Conservation (phyloP, 2,888 invertebrate genomes). For the Nycteola revayana region DNA sequence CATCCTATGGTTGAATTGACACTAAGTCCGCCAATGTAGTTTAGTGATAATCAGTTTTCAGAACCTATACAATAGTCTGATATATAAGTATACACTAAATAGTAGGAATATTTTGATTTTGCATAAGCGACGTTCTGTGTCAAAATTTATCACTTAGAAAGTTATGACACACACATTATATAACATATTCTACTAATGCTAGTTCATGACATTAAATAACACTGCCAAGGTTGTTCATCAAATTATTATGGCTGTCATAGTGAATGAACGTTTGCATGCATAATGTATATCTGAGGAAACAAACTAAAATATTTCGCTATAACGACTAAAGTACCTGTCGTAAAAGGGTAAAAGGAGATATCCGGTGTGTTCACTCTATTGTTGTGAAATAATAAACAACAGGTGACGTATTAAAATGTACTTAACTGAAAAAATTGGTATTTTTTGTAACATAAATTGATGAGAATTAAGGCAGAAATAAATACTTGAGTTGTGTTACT, state of each 20-base stretch:
- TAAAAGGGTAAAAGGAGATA: constrained; percentile 29
- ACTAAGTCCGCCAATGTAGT: too few species aligned
- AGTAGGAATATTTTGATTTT: too few species aligned
- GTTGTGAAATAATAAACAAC: constrained; percentile 30
- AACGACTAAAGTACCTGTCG: constrained; percentile 17
- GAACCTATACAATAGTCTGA: too few species aligned
- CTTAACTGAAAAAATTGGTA: constrained; percentile 23
- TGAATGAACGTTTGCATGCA: constrained; percentile 34
- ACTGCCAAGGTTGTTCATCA: constrained; percentile 29
- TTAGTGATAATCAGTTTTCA: too few species aligned
- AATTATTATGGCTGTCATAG: constrained; percentile 40
- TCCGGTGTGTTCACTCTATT: constrained; percentile 24
- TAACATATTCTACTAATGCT: constrained; percentile 1
- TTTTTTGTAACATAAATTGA: too few species aligned
- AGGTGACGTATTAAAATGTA: constrained; percentile 20
- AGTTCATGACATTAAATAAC: constrained; percentile 6
- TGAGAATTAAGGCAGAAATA: too few species aligned
- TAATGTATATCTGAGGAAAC: constrained; percentile 30
- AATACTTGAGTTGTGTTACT: too few species aligned
- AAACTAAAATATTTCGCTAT: constrained; percentile 24
- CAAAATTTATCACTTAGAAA: too few species aligned
- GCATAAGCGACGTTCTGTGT: too few species aligned
- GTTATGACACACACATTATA: not conserved
- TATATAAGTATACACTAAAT: too few species aligned
- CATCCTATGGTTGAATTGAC: too few species aligned